These are phyloP conservation scores for Yponomeuta cagnagella DNA, from an alignment of 2,888 invertebrate species.

Conservation along the genomic window DNA sequence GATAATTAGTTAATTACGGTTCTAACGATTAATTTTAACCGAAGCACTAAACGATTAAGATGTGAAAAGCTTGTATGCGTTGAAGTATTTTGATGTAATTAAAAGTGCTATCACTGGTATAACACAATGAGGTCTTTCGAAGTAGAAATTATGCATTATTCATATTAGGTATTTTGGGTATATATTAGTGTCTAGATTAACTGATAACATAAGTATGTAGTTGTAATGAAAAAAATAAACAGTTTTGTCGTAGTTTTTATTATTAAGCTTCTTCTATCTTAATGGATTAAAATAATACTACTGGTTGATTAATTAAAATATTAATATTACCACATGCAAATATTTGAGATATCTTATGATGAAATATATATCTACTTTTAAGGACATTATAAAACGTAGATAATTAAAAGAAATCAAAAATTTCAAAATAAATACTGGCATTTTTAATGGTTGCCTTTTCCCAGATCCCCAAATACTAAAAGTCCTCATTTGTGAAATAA, in stretches of 20 bases:
- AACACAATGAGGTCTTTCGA: constrained; percentile 63
- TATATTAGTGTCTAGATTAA: constrained; percentile 74
- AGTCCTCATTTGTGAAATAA: background rate
- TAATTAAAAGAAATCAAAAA: constrained; percentile 77
- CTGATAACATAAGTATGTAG: constrained; percentile 75
- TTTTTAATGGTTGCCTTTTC: constrained; percentile 64
- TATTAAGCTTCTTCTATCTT: constrained; percentile 76
- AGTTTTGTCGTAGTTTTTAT: constrained; percentile 75
- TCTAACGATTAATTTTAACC: constrained; percentile 73
- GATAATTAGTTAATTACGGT: constrained; percentile 78
- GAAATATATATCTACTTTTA: constrained; percentile 76
- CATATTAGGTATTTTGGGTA: constrained; percentile 76
- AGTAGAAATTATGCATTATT: constrained; percentile 75
- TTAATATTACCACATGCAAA: constrained; percentile 76
- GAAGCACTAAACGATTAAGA: constrained; percentile 67
- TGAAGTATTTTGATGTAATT: constrained; percentile 61
- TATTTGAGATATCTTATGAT: constrained; percentile 77
- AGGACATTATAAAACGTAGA: constrained; percentile 78
- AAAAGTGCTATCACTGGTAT: constrained; percentile 65
- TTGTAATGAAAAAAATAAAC: constrained; percentile 63
- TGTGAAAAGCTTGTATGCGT: constrained; percentile 67
- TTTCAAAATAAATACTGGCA: constrained; percentile 70
- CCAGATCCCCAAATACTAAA: constrained; percentile 39
- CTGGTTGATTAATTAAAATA: constrained; percentile 75
- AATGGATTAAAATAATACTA: constrained; percentile 73